Conservation (phyloP, 35 echinoderm and acorn worm species). For the Ophiothrix spiculata region DNA sequence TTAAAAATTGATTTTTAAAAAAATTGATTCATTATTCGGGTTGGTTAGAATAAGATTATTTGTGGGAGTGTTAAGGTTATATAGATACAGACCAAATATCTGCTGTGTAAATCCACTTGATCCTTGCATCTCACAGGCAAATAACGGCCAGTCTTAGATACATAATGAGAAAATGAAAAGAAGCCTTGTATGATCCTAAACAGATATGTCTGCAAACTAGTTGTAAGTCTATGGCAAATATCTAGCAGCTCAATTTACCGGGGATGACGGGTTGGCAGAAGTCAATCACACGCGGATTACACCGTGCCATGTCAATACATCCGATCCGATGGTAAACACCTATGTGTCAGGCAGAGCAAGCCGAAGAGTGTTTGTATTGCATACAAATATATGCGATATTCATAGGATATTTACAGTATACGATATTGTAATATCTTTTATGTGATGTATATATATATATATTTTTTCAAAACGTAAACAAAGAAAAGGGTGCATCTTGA, state of each 20-base stretch:
- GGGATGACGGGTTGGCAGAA: neutral
- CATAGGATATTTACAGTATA: neutral
- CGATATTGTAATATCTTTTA: neutral
- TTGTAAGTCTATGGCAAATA: neutral
- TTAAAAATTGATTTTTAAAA: too few relatives aligned
- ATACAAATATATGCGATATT: neutral
- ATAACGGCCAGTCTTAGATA: neutral
- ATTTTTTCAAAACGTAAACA: neutral
- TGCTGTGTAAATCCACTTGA: too few relatives aligned
- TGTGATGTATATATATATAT: neutral
- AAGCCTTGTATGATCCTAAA: neutral
- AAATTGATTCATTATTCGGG: too few relatives aligned
- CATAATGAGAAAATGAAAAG: neutral
- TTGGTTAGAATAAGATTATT: too few relatives aligned
- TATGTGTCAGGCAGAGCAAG: neutral
- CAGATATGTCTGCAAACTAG: neutral
- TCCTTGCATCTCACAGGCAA: neutral
- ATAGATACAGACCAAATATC: too few relatives aligned
- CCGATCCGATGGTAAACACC: neutral
- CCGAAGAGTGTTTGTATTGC: too few relatives aligned
- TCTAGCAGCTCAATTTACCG: slow-evolving; percentile 11
- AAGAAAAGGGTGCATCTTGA: neutral
- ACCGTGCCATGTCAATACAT: neutral
- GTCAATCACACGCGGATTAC: neutral
- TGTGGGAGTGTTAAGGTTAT: too few relatives aligned